phyloP scores from a whole-genome alignment of 2,888 invertebrate species.

The Sisyra terminalis region DNA sequence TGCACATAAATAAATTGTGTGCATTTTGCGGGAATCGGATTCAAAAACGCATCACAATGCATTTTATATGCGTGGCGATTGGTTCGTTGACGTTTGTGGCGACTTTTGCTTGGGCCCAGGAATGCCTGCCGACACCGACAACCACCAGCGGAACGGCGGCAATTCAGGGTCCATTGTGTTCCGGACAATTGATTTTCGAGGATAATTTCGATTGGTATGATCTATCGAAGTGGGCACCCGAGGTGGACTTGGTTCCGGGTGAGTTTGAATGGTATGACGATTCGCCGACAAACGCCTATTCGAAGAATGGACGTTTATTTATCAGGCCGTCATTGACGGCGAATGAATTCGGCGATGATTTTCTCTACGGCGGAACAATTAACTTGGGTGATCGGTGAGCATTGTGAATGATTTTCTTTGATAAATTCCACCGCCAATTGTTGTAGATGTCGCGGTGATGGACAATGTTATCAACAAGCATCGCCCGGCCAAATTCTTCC shows the following conservation, averaged over 20 bases:
- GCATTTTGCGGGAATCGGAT: no score
- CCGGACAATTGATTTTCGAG: constrained; percentile 37
- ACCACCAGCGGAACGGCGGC: constrained; percentile 34
- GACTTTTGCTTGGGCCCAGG: no score
- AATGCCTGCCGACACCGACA: constrained; percentile 29
- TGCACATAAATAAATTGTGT: no score
- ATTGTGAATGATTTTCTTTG: no score
- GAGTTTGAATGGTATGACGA: constrained; percentile 55
- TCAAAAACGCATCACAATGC: no score
- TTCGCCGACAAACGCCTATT: constrained; percentile 46
- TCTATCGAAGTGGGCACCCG: constrained; percentile 42
- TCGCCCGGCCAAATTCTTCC: constrained; percentile 33
- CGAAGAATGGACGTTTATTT: constrained; percentile 35
- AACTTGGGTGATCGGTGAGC: constrained; percentile 40
- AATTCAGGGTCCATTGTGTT: constrained; percentile 26
- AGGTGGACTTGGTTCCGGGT: constrained; percentile 43
- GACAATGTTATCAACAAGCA: constrained; percentile 40
- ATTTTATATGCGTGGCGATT: no score
- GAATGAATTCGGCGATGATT: constrained; percentile 34
- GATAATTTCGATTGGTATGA: constrained; percentile 41
- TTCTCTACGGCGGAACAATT: constrained; percentile 32
- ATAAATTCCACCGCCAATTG: no score
- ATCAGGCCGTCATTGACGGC: constrained; percentile 42
- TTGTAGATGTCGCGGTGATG: constrained; percentile 23
- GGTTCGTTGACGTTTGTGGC: no score